Base-by-base conservation (phyloP, 2,797 vertebrate genomes). In the Lutjanus campechanus region DNA sequence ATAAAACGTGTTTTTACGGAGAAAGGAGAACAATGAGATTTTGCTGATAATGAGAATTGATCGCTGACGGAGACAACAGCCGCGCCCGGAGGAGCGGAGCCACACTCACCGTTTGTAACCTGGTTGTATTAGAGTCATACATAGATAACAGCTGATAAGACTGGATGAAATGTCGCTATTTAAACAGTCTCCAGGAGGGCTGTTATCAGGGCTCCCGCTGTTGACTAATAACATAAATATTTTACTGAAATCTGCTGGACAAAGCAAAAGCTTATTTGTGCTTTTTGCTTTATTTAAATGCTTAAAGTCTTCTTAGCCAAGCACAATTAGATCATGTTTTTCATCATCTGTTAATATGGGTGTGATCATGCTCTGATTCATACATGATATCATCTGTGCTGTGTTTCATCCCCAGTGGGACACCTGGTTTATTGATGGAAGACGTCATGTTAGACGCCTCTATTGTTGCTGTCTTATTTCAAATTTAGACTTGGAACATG, bases 11-110 rank as follows among this genome's bases (percentile, higher is more conserved):
- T 54, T 66, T 20, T 5, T 4, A 53, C 4, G 0, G 19, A 56
- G 17, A 36, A 3, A 5, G 0, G 40, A 22, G 20, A 65, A 61
- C 44, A 76, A 22, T 54, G 50, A 17, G 44, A 66, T 64, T 55
- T 6, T 0, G 2, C 13, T 36, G 16, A 56, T 20, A 17, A 8
- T 44, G 44, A 36, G 43, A 70, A 51, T 5, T 0, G 53, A n/a
- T 64, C 36, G 17, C 8, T 41, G 56, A 8, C 8, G 19, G 44
- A 9, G 22, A 58, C 69, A 15, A 4, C 50, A 63, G 71, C 76
- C 79, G 50, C 81, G 40, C 80, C 40, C 22, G 51, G 20, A 29
- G 54, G 67, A 50, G 20, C 17, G 20, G 13, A 72, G 55, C 41
- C 69, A 16, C 8, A 13, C 9, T 46, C 20, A 2, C 12, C 5